Conservation (phyloP, 2,797 vertebrate genomes). For the Acropternis orthonyx region DNA sequence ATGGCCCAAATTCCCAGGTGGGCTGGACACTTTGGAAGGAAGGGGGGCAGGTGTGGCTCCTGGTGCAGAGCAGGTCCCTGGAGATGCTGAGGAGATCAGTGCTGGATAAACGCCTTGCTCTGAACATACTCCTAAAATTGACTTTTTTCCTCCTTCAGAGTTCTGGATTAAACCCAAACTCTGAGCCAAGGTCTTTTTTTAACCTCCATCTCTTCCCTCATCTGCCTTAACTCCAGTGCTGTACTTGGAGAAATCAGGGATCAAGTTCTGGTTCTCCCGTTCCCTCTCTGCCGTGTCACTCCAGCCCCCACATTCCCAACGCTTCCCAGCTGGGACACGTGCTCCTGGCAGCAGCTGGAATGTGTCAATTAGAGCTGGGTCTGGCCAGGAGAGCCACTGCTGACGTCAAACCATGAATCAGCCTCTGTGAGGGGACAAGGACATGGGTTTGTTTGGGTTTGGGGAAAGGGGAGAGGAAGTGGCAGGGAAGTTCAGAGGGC, state of each 20-base stretch:
- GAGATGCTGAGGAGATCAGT: background rate
- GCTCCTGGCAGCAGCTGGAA: constrained; percentile 2
- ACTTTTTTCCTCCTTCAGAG: background rate
- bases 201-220: background rate
- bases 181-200: background rate
- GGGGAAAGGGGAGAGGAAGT: background rate
- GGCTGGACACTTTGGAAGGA: too few relatives aligned
- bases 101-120: background rate
- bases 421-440: background rate
- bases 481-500: background rate
- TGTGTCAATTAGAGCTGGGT: background rate
- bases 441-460: background rate
- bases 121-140: background rate
- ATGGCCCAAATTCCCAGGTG: background rate
- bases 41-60: background rate
- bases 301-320: background rate
- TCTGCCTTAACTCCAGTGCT: background rate
- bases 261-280: background rate
- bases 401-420: background rate
- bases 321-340: background rate
- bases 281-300: background rate
- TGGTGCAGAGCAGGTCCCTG: background rate
- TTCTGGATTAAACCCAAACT: background rate
- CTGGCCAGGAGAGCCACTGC: background rate
- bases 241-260: background rate